Base-by-base conservation (phyloP, 2,888 invertebrate genomes). In the Leptogaster cylindrica region DNA sequence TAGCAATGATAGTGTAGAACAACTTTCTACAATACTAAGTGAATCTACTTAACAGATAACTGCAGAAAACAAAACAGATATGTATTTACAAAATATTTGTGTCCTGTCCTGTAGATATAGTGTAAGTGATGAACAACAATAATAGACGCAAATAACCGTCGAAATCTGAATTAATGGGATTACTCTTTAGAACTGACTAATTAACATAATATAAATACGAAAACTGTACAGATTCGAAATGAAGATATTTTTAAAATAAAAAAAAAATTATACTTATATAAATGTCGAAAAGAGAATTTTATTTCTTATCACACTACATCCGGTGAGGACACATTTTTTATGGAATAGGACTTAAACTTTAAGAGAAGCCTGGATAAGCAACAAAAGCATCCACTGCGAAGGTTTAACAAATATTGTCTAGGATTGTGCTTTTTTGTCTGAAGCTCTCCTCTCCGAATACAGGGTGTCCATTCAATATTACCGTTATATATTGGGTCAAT, bases 101-200 rank as follows among this genome's bases (percentile, higher is more conserved):
- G n/a, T n/a, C n/a, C n/a, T n/a, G n/a, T 55, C 55, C 55, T 55
- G 55, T 55, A 55, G 55, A 55, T 55, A 55, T 55, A 55, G n/a
- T n/a, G n/a, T n/a, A n/a, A n/a, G n/a, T n/a, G n/a, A n/a, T n/a
- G n/a, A n/a, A n/a, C n/a, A n/a, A n/a, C n/a, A n/a, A n/a, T n/a
- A n/a, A n/a, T n/a, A n/a, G n/a, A n/a, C n/a, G n/a, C n/a, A n/a
- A n/a, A n/a, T n/a, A n/a, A n/a, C n/a, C n/a, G n/a, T n/a, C n/a
- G n/a, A n/a, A n/a, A n/a, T n/a, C n/a, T n/a, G n/a, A 23, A 55
- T 39, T 55, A 55, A 23, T 55, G 36, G 36, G n/a, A 55, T 55
- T 33, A 36, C 31, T 33, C 23, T 36, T 39, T 55, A 55, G 55
- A 55, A 55, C 55, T 55, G 55, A 55, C 55, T 55, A 55, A 39